A percentile compares a stretch with the other conserved stretches of the same genome.
Evolutionary conservation across 2,888 invertebrate species (phyloP).

Genomic region (Mechanitis messenoides): DNA sequence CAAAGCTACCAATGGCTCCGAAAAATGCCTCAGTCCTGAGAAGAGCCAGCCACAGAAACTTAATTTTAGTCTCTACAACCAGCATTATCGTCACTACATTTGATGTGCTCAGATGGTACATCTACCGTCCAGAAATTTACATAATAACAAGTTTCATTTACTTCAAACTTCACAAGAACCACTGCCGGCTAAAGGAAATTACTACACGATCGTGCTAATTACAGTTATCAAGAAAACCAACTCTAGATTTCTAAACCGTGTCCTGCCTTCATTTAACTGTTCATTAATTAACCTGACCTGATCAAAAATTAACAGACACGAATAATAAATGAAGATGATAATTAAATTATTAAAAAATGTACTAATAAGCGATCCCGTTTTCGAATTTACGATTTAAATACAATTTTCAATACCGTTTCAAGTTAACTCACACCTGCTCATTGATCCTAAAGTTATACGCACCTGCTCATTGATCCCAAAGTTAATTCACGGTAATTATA

Average conservation of each 20-base stretch:
- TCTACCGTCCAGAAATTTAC: slow-evolving; percentile 26
- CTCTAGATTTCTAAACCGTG: slow-evolving; percentile 40
- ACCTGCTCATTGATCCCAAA: background rate
- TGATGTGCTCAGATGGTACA: slow-evolving; percentile 8
- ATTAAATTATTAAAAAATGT: background rate
- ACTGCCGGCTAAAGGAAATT: slow-evolving; percentile 45
- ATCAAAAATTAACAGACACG: slow-evolving; percentile 32
- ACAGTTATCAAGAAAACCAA: slow-evolving; percentile 39
- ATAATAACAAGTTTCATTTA: slow-evolving; percentile 26
- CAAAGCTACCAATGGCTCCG: no score
- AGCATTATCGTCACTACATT: slow-evolving; percentile 17
- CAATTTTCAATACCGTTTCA: background rate
- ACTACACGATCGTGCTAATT: slow-evolving; percentile 49
- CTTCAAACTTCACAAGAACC: slow-evolving; percentile 19
- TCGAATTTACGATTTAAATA: background rate
- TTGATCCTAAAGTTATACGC: no score
- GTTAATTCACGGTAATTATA: background rate
- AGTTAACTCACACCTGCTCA: background rate
- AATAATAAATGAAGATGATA: slow-evolving; percentile 4
- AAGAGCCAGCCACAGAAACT: background rate
- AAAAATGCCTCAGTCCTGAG: no score
- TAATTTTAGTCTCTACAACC: slow-evolving; percentile 10
- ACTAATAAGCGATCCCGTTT: background rate
- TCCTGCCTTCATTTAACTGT: slow-evolving; percentile 40
- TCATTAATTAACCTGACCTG: slow-evolving; percentile 36